Evolutionary conservation across 2,797 vertebrate species (phyloP), one percentile per base, ranked within the genome.

Genomic region (Aphelocoma californica): DNA sequence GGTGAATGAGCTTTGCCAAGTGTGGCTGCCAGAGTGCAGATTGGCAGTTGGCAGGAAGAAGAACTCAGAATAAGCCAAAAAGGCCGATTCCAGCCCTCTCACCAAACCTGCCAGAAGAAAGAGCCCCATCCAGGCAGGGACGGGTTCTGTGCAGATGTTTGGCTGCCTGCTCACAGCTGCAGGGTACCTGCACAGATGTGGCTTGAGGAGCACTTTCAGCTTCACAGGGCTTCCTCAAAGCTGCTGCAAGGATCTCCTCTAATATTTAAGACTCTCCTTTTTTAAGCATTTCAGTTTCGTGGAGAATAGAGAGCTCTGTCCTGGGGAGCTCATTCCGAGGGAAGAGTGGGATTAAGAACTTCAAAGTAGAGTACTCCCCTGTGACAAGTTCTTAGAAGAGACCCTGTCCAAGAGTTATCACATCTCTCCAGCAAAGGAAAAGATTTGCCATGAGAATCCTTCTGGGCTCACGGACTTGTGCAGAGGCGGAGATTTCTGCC

Each of bases 331-430:
- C 62, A 8, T 75, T 95, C 77, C 4, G 8, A 90, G 53, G 60
- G 62, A 93, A 93, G 73, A 86, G 91, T n/a, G 57, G 81, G 83
- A 96, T 95, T 96, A 96, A 96, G 83, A 60, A 93, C 95, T 96
- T 96, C 96, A 90, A 95, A 96, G 95, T 48, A 34, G 62, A 92
- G 72, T 58, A 81, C 60, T 95, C 93, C 88, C 78, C 62, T 64
- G 71, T 95, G 93, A 96, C 91, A 80, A 87, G 86, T 88, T 95
- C 94, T 94, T 92, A 95, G 78, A 91, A 86, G 88, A 92, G 71
- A 84, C 86, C 91, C 86, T 88, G 88, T 94, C 91, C 93, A 94
- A 86, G 60, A 91, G 83, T 50, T 88, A 93, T 95, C 95, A 58
- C 83, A 77, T 90, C 88, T 77, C 71, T 84, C 88, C 86, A 95